A percentile compares a stretch with the other conserved stretches of the same genome.
Evolutionary conservation across 2,888 invertebrate genomes (phyloP).

Genomic region (Caenorhabditis afra): DNA sequence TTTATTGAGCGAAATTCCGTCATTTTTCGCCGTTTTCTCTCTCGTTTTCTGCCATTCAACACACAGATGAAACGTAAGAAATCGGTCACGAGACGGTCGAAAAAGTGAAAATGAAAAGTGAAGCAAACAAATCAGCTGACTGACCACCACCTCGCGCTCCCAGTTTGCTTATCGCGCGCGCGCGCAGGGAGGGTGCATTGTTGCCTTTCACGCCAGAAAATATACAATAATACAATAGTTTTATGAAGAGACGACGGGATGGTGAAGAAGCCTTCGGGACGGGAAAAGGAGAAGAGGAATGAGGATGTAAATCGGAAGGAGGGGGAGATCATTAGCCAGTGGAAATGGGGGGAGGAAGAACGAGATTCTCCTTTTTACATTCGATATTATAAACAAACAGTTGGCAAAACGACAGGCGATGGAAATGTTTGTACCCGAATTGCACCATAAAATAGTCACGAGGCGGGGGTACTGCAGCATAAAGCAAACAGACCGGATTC

Average conservation of each 20-base stretch:
- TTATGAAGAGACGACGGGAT: too few relatives aligned
- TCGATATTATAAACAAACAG: background rate
- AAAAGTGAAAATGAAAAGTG: conserved; percentile 44
- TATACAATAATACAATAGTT: background rate
- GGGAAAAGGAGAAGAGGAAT: too few relatives aligned
- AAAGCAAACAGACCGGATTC: conserved; percentile 13
- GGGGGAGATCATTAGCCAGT: conserved; percentile 11
- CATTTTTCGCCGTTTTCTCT: background rate
- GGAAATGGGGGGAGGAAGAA: too few relatives aligned
- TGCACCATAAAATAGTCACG: conserved; percentile 27
- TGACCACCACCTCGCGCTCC: conserved; percentile 42
- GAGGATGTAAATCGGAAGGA: conserved; percentile 24
- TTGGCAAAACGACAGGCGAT: background rate
- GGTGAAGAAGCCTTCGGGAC: too few relatives aligned
- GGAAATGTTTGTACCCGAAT: conserved; percentile 30
- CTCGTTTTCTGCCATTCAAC: conserved; percentile 6
- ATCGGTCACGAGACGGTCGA: conserved; percentile 32
- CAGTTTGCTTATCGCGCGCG: conserved; percentile 59
- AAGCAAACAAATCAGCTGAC: conserved; percentile 62
- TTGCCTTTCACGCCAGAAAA: conserved; percentile 46
- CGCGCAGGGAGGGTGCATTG: too few relatives aligned
- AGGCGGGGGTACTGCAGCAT: conserved; percentile 3
- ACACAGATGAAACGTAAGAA: conserved; percentile 10
- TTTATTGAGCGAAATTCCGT: background rate
- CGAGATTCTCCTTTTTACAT: background rate